A percentile compares a stretch with the other conserved stretches of the same genome.
These are phyloP conservation scores for Zaprionus lachaisei DNA, from an alignment of 1,140 invertebrate genomes.

Conservation along the genomic window DNA sequence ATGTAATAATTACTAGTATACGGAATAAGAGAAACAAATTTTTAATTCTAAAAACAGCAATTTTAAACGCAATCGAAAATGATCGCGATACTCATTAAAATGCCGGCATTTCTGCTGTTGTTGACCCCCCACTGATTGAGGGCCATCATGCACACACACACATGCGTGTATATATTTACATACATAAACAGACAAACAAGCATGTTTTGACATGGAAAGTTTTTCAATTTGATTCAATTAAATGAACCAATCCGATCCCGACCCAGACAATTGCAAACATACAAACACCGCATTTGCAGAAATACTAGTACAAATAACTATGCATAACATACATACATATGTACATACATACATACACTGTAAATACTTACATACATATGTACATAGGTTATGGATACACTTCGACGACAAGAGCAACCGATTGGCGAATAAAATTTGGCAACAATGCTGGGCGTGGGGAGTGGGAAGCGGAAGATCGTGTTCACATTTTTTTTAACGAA, in stretches of 20 bases:
- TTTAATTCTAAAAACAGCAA: slow-evolving; percentile 2
- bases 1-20: background rate
- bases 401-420: slow-evolving; percentile 8
- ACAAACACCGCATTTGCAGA: background rate
- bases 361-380: background rate
- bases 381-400: background rate
- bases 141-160: background rate
- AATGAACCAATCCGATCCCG: slow-evolving; percentile 25
- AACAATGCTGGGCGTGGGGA: slow-evolving; percentile 31
- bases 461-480: slow-evolving; percentile 37
- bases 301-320: background rate
- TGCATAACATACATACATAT: background rate
- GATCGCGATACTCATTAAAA: background rate
- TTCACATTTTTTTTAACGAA: slow-evolving; percentile 52
- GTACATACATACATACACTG: background rate
- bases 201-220: slow-evolving; percentile 44
- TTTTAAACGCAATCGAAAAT: background rate
- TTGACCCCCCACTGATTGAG: slow-evolving; percentile 12
- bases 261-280: background rate
- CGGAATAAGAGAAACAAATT: slow-evolving; percentile 19
- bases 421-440: slow-evolving; percentile 43
- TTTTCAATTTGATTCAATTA: slow-evolving; percentile 56
- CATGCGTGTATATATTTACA: background rate
- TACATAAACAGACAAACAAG: background rate
- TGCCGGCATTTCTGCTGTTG: background rate